Evolutionary conservation across 2,797 vertebrate genomes (phyloP).

Genomic region (Thalassophryne amazonica): DNA sequence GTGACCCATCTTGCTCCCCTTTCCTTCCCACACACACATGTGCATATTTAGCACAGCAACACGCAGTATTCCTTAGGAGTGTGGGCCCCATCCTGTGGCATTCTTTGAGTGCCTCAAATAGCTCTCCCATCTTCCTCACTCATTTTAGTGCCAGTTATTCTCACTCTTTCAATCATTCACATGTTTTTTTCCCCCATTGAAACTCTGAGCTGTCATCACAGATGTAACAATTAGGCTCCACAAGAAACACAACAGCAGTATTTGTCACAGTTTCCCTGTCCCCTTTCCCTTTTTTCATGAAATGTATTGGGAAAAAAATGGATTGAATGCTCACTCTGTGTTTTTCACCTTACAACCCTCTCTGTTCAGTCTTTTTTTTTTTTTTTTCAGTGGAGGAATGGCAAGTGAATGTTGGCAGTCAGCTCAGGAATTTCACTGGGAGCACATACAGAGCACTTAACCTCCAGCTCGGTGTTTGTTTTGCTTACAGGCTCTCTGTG

Average conservation of each 20-base stretch:
- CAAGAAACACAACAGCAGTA: slow-evolving; percentile 11
- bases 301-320: slow-evolving; percentile 16
- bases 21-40: slow-evolving; percentile 7
- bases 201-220: slow-evolving; percentile 6
- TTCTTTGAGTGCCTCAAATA: slow-evolving; percentile 71
- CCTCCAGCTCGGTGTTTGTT: slow-evolving; percentile 67
- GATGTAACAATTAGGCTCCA: slow-evolving; percentile 15
- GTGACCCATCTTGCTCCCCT: slow-evolving; percentile 21
- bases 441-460: slow-evolving; percentile 68
- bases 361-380: slow-evolving; percentile 51
- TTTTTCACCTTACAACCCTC: slow-evolving; percentile 29
- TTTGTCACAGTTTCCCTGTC: slow-evolving; percentile 31
- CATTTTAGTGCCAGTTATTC: slow-evolving; percentile 2
- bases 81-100: slow-evolving; percentile 66
- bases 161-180: not conserved
- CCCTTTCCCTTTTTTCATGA: slow-evolving; percentile 8
- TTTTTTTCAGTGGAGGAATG: slow-evolving; percentile 60
- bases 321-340: slow-evolving; percentile 56
- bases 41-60: not conserved
- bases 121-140: slow-evolving; percentile 23
- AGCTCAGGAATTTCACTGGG: slow-evolving; percentile 67
- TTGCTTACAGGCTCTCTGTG: slow-evolving; percentile 45
- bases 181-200: not conserved
- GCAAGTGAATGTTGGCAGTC: slow-evolving; percentile 57
- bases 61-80: slow-evolving; percentile 26